Conservation (phyloP, 2,113 vertebrate genomes). For the Ariopsis seemanni region DNA sequence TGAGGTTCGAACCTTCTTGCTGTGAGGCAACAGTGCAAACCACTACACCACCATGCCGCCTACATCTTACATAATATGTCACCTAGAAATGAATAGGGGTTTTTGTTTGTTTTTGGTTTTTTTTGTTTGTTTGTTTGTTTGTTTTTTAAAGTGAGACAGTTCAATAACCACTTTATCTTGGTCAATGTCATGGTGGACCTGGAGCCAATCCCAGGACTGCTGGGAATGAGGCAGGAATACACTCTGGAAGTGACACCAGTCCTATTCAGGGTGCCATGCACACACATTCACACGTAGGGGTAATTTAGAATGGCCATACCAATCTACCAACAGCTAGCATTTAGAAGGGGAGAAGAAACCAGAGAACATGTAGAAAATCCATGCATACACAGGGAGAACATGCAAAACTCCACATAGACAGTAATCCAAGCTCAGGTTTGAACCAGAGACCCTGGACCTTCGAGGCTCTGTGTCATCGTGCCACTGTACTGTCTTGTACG, state of each 20-base stretch:
- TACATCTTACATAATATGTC: background rate
- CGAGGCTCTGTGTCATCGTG: background rate
- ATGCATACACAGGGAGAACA: background rate
- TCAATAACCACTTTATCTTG: background rate
- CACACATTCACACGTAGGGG: background rate
- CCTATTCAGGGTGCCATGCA: too few relatives aligned
- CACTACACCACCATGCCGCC: too few relatives aligned
- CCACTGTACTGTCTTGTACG: background rate
- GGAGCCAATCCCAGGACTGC: background rate
- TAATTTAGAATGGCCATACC: background rate
- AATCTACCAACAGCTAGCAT: background rate
- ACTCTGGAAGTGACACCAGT: background rate
- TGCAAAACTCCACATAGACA: background rate
- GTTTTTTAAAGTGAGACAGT: background rate
- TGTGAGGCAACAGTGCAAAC: too few relatives aligned
- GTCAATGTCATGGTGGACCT: too few relatives aligned
- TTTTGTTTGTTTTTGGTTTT: too few relatives aligned
- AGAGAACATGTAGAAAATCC: background rate
- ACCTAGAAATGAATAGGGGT: background rate
- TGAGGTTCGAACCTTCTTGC: too few relatives aligned
- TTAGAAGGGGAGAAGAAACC: background rate
- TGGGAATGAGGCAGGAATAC: background rate
- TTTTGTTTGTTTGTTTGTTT: too few relatives aligned
- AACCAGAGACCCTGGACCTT: background rate
- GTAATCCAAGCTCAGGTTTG: background rate